Percentiles rank a stretch among this genome's conserved stretches.
phyloP scores from a whole-genome alignment of 2,797 vertebrate species.

The Pseudomugil gertrudae region DNA sequence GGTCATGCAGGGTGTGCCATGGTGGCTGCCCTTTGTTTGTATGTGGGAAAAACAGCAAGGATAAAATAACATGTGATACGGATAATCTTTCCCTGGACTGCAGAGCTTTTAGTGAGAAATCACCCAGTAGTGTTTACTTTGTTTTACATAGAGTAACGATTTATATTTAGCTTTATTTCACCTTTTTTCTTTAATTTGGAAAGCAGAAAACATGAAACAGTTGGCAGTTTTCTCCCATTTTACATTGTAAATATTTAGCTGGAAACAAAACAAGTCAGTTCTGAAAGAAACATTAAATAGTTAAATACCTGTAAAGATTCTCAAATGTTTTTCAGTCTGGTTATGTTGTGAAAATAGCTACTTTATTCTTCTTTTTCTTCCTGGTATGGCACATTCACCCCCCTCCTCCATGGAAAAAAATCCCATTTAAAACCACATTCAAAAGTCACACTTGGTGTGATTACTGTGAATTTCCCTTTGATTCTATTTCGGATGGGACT shows the following conservation, averaged over 20 bases:
- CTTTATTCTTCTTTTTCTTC: not conserved
- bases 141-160: not conserved
- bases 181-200: not conserved
- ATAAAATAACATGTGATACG: constrained; percentile 10
- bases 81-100: constrained; percentile 4
- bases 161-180: not conserved
- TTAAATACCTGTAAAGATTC: not conserved
- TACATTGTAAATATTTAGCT: not conserved
- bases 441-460: not conserved
- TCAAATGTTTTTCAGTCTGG: not conserved
- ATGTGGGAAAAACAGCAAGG: not conserved
- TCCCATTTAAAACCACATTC: constrained; percentile 1
- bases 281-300: not conserved
- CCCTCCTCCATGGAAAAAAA: not conserved
- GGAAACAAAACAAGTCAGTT: not conserved
- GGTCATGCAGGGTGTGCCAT: not conserved
- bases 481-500: constrained; percentile 40
- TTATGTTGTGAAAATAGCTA: not conserved
- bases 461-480: constrained; percentile 29
- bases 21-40: not conserved
- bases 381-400: too few species aligned
- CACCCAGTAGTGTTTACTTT: not conserved
- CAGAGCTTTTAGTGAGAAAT: constrained; percentile 1
- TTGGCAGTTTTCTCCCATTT: not conserved
- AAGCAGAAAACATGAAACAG: not conserved